phyloP scores from a whole-genome alignment of 2,888 invertebrate genomes.

The Caenorhabditis sp. region DNA sequence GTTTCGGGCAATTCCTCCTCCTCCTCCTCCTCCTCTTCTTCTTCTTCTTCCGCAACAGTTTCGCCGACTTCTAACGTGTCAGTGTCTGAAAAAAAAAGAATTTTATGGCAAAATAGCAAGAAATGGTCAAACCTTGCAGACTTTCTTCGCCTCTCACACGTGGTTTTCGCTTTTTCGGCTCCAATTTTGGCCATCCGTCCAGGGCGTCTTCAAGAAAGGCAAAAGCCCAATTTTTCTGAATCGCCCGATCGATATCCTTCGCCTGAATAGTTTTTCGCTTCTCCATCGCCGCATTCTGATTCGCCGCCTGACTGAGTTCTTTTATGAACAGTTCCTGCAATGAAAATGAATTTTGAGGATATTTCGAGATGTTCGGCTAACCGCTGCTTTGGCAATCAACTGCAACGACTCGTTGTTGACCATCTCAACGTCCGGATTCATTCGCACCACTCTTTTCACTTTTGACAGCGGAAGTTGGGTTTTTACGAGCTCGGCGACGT shows the following conservation, averaged over 20 bases:
- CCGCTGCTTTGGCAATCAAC: conserved; percentile 68
- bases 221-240: conserved; percentile 66
- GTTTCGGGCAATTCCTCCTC: conserved; percentile 26
- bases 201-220: conserved; percentile 73
- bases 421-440: conserved; percentile 67
- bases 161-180: conserved; percentile 50
- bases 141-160: conserved; percentile 1
- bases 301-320: conserved; percentile 66
- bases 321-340: conserved; percentile 68
- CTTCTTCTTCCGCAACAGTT: conserved; percentile 7
- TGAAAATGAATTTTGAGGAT: neutral
- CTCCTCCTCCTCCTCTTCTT: neutral
- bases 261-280: conserved; percentile 69
- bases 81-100: conserved; percentile 1
- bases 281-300: conserved; percentile 66
- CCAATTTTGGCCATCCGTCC: conserved; percentile 71
- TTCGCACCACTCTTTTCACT: conserved; percentile 59
- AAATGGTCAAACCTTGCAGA: no score
- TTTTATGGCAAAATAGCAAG: no score
- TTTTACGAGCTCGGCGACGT: conserved; percentile 37
- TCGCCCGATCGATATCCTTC: conserved; percentile 72
- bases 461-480: conserved; percentile 61
- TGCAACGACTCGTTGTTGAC: conserved; percentile 67
- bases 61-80: no score
- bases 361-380: conserved; percentile 30